A percentile compares a stretch with the other conserved stretches of the same genome.
These are phyloP conservation scores for Leptopilina boulardi DNA, from an alignment of 1,140 invertebrate genomes.

Conservation along the genomic window DNA sequence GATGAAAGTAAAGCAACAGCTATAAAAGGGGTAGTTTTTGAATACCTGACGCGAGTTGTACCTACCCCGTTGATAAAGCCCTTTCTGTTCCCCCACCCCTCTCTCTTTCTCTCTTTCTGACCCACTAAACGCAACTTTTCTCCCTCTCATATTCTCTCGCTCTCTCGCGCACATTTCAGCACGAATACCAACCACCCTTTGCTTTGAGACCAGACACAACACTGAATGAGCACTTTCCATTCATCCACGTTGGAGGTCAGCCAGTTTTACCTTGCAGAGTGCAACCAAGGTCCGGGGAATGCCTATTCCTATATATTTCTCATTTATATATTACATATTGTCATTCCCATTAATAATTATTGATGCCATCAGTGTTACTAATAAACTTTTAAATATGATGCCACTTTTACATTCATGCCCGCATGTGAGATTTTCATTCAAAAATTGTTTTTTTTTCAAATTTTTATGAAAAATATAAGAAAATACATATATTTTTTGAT, in stretches of 20 bases:
- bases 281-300: constrained; percentile 38
- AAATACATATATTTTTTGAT: no score
- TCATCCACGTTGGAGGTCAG: constrained; percentile 70
- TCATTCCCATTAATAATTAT: no score
- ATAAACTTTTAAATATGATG: no score
- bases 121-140: not conserved
- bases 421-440: no score
- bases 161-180: constrained; percentile 41
- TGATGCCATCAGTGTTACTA: no score
- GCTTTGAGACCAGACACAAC: constrained; percentile 50
- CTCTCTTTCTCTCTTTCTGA: constrained; percentile 30
- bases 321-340: not conserved
- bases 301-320: constrained; percentile 13
- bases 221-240: constrained; percentile 68
- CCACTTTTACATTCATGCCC: no score
- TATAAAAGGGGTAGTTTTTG: constrained; percentile 15
- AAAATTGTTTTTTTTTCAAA: no score
- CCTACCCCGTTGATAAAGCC: not conserved
- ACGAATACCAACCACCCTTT: constrained; percentile 41
- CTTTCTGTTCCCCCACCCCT: not conserved
- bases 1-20: not conserved
- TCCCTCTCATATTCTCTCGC: constrained; percentile 35
- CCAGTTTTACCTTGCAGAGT: constrained; percentile 64
- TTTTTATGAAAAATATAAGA: no score
- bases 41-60: not conserved